Evolutionary conservation across 2,113 vertebrate genomes (phyloP), one percentile per base, ranked within the genome.

Genomic region (Lipotes vexillifer): DNA sequence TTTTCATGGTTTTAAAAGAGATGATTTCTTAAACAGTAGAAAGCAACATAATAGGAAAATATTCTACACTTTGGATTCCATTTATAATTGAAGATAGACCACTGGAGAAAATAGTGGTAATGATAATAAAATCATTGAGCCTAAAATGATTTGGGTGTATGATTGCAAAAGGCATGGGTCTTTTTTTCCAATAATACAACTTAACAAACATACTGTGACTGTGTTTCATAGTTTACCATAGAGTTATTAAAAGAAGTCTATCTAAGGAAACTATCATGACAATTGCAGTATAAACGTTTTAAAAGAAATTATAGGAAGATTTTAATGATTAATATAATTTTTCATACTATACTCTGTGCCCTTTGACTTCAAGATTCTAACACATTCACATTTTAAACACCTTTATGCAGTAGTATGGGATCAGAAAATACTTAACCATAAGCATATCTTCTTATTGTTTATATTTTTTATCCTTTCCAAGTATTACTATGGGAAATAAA

Each of bases 331-430:
- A 95, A 97, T 96, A 94, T 82, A 94, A 85, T 92, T 91, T 97
- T 97, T 27, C 94, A 25, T 82, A 69, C 9, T 97, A 5, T 49
- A 49, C 49, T 49, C 55, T 63, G 10, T 92, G 82, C 97, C 95
- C 83, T 94, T 87, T 94, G 81, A 98, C 89, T 93, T 98, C 88
- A 96, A 97, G 94, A 97, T 93, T 98, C 97, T 98, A 98, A 6
- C 55, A 57, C 55, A 57, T 57, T 57, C 49, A 49, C 49, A 49
- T 49, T 49, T 49, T 49, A 49, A 1, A 49, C 49, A 49, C 4
- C 14, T 49, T 49, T 49, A 49, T 49, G 49, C 14, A 15, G 49
- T 49, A 49, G 55, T 57, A 57, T 57, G 55, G 20, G 1, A 57
- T 49, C 14, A 49, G 49, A 49, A 49, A 49, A 49, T 15, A 49